phyloP scores from a whole-genome alignment of 2,888 invertebrate species.

The Eumacrocentrus americanus region DNA sequence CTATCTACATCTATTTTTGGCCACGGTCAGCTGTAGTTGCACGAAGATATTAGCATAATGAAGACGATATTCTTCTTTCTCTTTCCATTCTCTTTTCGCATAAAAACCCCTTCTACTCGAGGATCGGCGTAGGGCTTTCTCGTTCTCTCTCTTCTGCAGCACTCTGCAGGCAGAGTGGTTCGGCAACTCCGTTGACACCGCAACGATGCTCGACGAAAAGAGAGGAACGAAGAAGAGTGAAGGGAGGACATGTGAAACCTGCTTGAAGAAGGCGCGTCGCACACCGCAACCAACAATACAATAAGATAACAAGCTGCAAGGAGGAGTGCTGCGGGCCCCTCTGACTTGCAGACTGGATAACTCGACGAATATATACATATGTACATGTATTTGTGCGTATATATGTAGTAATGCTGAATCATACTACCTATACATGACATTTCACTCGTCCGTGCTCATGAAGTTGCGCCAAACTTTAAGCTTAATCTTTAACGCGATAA shows the following conservation, averaged over 20 bases:
- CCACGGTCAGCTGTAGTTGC: slow-evolving; percentile 53
- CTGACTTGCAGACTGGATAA: slow-evolving; percentile 47
- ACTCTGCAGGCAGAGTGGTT: slow-evolving; percentile 34
- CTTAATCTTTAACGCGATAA: slow-evolving; percentile 27
- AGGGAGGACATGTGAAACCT: slow-evolving; percentile 36
- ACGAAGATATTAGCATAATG: slow-evolving; percentile 57
- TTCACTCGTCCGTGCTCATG: slow-evolving; percentile 1
- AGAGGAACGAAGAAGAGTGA: slow-evolving; percentile 28
- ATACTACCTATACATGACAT: not conserved
- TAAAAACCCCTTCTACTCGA: not conserved
- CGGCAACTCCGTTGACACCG: slow-evolving; percentile 39
- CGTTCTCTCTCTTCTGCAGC: slow-evolving; percentile 34
- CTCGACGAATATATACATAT: slow-evolving; percentile 35
- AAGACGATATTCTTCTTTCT: slow-evolving; percentile 36
- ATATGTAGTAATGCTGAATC: not conserved
- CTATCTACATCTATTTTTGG: slow-evolving; percentile 54
- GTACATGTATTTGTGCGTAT: not conserved
- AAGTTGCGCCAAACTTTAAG: slow-evolving; percentile 17
- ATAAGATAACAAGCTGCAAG: slow-evolving; percentile 51
- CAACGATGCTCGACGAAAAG: slow-evolving; percentile 25
- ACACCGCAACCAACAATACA: slow-evolving; percentile 51
- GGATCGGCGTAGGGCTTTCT: not conserved
- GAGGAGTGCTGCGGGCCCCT: slow-evolving; percentile 32
- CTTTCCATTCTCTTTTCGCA: slow-evolving; percentile 31
- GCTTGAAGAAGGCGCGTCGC: slow-evolving; percentile 44